These are phyloP conservation scores for Vimba vimba DNA, from an alignment of 2,113 vertebrate species.

Conservation along the genomic window DNA sequence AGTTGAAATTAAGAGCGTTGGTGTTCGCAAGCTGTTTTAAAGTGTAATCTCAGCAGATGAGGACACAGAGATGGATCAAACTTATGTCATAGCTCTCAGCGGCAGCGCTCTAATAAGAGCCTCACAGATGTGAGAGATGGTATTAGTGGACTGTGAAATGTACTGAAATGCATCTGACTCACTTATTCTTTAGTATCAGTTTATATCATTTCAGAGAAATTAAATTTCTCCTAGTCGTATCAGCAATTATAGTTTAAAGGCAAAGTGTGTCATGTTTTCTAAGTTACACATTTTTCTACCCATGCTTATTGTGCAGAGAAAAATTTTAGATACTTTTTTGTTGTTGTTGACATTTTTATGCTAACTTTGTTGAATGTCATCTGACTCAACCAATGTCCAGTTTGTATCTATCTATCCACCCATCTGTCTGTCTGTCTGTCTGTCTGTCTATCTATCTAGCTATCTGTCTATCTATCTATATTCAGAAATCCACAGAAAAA, in stretches of 20 bases:
- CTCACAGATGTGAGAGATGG: not conserved
- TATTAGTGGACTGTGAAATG: not conserved
- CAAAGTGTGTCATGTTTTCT: not conserved
- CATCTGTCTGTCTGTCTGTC: not conserved
- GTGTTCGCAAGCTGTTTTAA: constrained; percentile 14
- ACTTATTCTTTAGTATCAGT: not conserved
- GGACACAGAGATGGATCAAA: not conserved
- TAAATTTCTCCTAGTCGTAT: not conserved
- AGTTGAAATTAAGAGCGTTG: constrained; percentile 29
- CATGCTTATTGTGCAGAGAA: not conserved
- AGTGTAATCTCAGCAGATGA: constrained; percentile 12
- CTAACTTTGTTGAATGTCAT: no score
- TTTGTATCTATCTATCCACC: not conserved
- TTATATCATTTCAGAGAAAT: not conserved
- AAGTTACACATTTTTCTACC: not conserved
- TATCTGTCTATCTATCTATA: not conserved
- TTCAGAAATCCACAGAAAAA: not conserved
- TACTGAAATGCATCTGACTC: not conserved
- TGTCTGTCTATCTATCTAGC: not conserved
- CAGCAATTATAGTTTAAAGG: not conserved
- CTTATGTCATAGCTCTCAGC: not conserved
- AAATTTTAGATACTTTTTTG: no score
- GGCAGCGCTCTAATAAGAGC: not conserved
- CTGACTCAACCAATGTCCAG: no score
- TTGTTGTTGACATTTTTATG: no score